A percentile compares a stretch with the other conserved stretches of the same genome.
Evolutionary conservation across 2,113 vertebrate species (phyloP).

Genomic region (Rhombomys opimus): DNA sequence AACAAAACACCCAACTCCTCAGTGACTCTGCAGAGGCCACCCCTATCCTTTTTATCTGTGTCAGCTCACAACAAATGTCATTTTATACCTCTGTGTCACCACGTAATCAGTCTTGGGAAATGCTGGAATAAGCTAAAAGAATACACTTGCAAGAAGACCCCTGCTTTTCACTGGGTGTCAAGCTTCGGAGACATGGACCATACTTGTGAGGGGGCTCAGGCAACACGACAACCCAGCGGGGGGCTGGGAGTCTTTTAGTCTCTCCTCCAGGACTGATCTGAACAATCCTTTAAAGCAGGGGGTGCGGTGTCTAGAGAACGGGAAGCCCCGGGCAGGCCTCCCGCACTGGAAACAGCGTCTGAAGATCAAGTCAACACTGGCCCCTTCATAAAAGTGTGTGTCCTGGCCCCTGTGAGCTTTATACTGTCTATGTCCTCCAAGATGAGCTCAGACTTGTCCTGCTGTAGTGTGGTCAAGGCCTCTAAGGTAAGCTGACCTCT

Average conservation of each 20-base stretch:
- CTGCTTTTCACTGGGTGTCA: not conserved
- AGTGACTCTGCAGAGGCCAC: constrained; percentile 68
- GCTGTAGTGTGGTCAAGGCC: not conserved
- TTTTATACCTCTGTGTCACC: constrained; percentile 15
- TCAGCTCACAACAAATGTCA: constrained; percentile 39
- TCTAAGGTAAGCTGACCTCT: no score
- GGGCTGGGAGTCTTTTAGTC: not conserved
- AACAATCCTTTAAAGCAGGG: not conserved
- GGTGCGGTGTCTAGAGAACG: not conserved
- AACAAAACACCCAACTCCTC: constrained; percentile 64
- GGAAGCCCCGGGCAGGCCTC: not conserved
- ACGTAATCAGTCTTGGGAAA: constrained; percentile 48
- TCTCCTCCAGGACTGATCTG: not conserved
- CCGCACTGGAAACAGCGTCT: no score
- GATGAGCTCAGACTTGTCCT: not conserved
- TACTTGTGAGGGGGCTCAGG: not conserved
- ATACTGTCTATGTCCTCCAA: not conserved
- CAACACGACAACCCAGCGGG: not conserved
- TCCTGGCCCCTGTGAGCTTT: not conserved
- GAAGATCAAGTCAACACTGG: not conserved
- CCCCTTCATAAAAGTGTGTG: not conserved
- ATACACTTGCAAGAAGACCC: constrained; percentile 6
- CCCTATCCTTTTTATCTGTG: constrained; percentile 61
- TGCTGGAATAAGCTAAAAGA: constrained; percentile 36
- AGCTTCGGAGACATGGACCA: not conserved